Conservation (phyloP, 2,797 vertebrate genomes). For the Halcyon smyrnensis region DNA sequence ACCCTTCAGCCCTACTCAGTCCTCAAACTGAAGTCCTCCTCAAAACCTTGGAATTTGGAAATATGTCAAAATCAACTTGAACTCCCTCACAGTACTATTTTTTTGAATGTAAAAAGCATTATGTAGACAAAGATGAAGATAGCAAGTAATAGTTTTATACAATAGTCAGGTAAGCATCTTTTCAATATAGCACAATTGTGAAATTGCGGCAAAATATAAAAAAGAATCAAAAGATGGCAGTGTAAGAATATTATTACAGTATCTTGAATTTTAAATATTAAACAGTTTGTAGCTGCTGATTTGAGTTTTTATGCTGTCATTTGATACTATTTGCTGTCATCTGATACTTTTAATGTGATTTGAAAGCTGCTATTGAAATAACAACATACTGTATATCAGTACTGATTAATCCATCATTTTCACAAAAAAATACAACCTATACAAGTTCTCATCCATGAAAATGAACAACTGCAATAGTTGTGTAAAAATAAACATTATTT, state of each 20-base stretch:
- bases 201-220: not conserved
- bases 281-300: not conserved
- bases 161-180: not conserved
- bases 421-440: not conserved
- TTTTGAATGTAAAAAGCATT: not conserved
- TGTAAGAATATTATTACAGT: not conserved
- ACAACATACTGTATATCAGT: not conserved
- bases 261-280: conserved; percentile 17
- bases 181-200: not conserved
- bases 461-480: not conserved
- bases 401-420: not conserved
- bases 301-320: not conserved
- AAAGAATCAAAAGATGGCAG: not conserved
- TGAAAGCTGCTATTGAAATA: conserved; percentile 18
- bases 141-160: not conserved
- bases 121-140: not conserved
- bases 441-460: not conserved
- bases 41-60: not conserved
- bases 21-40: not conserved
- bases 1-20: not conserved
- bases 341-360: not conserved
- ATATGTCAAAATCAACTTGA: not conserved
- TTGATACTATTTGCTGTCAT: not conserved
- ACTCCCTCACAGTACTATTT: not conserved
- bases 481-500: not conserved